Conservation (phyloP, 2,113 vertebrate species). For the Hydropotes inermis region DNA sequence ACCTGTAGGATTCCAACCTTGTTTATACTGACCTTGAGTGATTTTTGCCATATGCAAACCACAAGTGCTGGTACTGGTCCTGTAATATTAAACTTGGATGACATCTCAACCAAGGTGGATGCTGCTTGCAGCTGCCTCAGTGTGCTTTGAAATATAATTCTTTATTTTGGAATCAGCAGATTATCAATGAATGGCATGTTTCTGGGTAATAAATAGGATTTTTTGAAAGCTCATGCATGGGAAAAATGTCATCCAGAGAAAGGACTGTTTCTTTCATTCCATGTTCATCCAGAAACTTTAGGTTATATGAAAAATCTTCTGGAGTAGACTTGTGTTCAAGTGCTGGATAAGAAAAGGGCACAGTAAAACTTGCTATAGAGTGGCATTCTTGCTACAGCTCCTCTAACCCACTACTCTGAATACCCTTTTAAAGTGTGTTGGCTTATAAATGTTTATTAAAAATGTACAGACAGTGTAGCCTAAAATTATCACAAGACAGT, state of each 20-base stretch:
- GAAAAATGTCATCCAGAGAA: not conserved
- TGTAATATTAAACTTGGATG: not conserved
- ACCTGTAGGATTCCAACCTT: not conserved
- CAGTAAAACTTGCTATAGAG: not conserved
- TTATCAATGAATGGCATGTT: conserved; percentile 18
- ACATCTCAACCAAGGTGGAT: not conserved
- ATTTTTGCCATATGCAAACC: not conserved
- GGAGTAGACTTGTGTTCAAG: not conserved
- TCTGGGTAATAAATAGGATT: not conserved
- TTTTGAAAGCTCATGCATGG: not conserved
- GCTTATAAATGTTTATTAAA: not conserved
- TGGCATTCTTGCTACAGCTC: not conserved
- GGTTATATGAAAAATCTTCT: not conserved
- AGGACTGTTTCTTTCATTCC: not conserved
- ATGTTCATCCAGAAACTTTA: not conserved
- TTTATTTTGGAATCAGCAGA: not conserved
- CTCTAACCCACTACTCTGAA: not conserved
- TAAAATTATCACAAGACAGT: not conserved
- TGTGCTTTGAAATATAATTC: not conserved
- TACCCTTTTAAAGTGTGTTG: not conserved
- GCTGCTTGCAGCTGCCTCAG: not conserved
- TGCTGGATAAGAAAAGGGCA: not conserved
- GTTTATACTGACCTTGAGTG: not conserved
- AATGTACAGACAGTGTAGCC: not conserved
- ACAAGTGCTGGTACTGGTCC: not conserved